Evolutionary conservation across 2,888 invertebrate species (phyloP).

Genomic region (Eretmocerus hayati): DNA sequence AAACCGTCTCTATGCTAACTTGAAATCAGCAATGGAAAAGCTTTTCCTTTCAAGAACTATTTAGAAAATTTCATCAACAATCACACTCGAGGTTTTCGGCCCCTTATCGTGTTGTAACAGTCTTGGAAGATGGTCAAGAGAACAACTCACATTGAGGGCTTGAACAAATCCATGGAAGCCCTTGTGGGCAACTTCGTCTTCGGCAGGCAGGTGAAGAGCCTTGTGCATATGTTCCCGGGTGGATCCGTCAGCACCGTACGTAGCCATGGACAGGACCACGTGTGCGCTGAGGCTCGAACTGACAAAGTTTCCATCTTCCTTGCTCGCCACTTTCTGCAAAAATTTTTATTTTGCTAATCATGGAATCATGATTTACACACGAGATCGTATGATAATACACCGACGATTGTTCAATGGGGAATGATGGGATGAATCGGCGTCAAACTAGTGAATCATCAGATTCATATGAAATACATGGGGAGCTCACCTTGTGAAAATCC

Average conservation of each 20-base stretch:
- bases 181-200: slow-evolving; percentile 19
- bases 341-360: background rate
- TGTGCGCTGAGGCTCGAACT: slow-evolving; percentile 41
- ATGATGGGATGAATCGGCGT: slow-evolving; percentile 10
- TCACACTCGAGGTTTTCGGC: background rate
- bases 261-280: slow-evolving; percentile 37
- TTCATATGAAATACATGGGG: too few species aligned
- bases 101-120: background rate
- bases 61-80: too few species aligned
- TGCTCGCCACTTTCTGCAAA: background rate
- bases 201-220: slow-evolving; percentile 25
- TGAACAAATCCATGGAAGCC: slow-evolving; percentile 31
- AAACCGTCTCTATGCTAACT: too few species aligned
- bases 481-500: slow-evolving; percentile 5
- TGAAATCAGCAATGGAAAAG: too few species aligned
- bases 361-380: too few species aligned
- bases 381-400: too few species aligned
- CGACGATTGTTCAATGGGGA: too few species aligned
- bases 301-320: slow-evolving; percentile 26
- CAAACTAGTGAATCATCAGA: background rate
- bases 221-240: slow-evolving; percentile 30
- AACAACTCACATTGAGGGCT: slow-evolving; percentile 28
- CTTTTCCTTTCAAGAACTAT: too few species aligned
- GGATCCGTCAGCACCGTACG: slow-evolving; percentile 31
- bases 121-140: too few species aligned